Percentiles rank a stretch among this genome's conserved stretches.
Evolutionary conservation across 1,140 invertebrate genomes (phyloP).

Genomic region (Drosophila tropicalis): DNA sequence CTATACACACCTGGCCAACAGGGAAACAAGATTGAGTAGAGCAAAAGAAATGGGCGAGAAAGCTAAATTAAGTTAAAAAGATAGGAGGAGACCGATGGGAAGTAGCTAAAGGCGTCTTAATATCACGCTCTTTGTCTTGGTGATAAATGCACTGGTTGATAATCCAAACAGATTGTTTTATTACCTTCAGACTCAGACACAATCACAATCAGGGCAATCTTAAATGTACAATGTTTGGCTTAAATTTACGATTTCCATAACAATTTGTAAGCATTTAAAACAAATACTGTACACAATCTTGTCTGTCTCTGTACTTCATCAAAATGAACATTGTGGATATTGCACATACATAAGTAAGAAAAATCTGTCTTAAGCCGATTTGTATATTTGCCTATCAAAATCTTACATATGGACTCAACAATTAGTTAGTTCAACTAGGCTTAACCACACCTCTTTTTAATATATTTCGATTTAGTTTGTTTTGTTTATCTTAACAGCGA

Average conservation of each 20-base stretch:
- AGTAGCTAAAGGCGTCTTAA: slow-evolving; percentile 3
- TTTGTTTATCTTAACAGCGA: no score
- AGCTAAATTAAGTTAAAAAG: neutral
- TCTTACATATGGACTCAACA: no score
- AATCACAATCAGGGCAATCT: neutral
- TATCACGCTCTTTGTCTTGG: slow-evolving; percentile 53
- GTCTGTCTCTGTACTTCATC: neutral
- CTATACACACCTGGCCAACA: slow-evolving; percentile 7
- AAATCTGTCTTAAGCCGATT: no score
- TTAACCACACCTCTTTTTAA: no score
- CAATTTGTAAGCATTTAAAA: slow-evolving; percentile 53
- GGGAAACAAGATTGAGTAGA: neutral
- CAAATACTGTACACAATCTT: neutral
- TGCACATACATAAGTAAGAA: no score
- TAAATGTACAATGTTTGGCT: slow-evolving; percentile 2
- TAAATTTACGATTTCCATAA: slow-evolving; percentile 40
- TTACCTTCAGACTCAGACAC: slow-evolving; percentile 19
- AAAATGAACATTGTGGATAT: no score
- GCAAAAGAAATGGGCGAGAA: neutral
- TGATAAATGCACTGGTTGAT: slow-evolving; percentile 51
- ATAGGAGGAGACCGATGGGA: neutral
- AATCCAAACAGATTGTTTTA: slow-evolving; percentile 54
- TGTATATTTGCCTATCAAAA: no score
- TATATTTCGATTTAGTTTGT: no score
- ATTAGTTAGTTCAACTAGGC: no score